A percentile compares a stretch with the other conserved stretches of the same genome.
Evolutionary conservation across 2,888 invertebrate genomes (phyloP).

Genomic region (Sinodicranocentrus sp.): DNA sequence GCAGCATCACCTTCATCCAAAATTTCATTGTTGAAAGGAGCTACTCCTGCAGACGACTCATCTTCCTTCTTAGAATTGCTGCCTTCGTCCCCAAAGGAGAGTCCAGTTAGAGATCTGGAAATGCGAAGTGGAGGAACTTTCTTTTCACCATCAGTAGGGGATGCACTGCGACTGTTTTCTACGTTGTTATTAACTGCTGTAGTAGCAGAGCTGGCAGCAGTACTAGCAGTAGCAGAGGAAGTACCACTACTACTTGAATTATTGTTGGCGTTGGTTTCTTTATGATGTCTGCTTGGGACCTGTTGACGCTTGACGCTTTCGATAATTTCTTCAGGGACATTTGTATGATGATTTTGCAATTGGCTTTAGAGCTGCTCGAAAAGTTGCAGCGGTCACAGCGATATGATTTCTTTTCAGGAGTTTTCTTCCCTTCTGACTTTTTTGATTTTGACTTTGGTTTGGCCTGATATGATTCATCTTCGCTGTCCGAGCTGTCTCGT

Average conservation of each 20-base stretch:
- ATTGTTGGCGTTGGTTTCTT: slow-evolving; percentile 24
- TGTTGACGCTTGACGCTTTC: slow-evolving; percentile 69
- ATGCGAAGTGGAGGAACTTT: slow-evolving; percentile 55
- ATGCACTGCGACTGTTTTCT: slow-evolving; percentile 25
- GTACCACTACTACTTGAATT: slow-evolving; percentile 21
- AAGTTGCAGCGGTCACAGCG: slow-evolving; percentile 95
- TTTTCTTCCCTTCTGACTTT: slow-evolving; percentile 35
- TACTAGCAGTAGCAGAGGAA: not conserved
- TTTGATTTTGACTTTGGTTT: slow-evolving; percentile 24
- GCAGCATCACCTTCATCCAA: not conserved
- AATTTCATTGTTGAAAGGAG: not conserved
- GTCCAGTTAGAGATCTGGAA: slow-evolving; percentile 48
- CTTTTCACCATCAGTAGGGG: slow-evolving; percentile 22
- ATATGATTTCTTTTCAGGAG: slow-evolving; percentile 82
- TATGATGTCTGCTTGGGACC: slow-evolving; percentile 47
- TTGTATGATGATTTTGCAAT: slow-evolving; percentile 78
- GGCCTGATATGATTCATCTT: slow-evolving; percentile 5
- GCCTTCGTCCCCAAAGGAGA: slow-evolving; percentile 41
- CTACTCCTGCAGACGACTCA: slow-evolving; percentile 23
- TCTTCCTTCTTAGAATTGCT: slow-evolving; percentile 42
- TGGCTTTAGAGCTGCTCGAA: slow-evolving; percentile 92
- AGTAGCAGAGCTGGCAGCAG: not conserved
- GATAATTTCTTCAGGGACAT: slow-evolving; percentile 58
- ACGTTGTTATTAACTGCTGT: slow-evolving; percentile 52
- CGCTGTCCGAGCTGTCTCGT: slow-evolving; percentile 28